Conservation (phyloP, 1,140 invertebrate genomes). For the Amyelois transitella region DNA sequence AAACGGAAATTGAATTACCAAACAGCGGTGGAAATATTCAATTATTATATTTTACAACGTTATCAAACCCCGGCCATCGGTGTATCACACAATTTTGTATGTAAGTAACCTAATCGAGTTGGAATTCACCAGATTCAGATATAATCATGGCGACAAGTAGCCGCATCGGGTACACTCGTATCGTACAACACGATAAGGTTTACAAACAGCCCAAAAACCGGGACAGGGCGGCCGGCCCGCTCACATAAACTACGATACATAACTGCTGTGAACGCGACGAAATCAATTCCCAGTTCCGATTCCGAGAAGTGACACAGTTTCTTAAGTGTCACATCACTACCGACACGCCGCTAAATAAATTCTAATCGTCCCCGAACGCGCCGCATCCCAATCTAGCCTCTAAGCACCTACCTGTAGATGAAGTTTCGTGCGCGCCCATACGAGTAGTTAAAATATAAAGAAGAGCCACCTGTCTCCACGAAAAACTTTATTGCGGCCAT, state of each 20-base stretch:
- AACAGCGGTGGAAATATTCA: background rate
- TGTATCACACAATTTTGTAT: constrained; percentile 59
- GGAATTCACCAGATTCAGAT: constrained; percentile 65
- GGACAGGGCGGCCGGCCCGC: constrained; percentile 3
- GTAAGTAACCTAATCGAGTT: constrained; percentile 50
- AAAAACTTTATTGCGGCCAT: constrained; percentile 71
- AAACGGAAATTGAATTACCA: background rate
- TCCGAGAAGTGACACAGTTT: constrained; percentile 72
- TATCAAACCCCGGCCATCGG: constrained; percentile 34
- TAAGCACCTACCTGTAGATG: constrained; percentile 42
- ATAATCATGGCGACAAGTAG: constrained; percentile 61
- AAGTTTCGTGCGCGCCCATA: constrained; percentile 32
- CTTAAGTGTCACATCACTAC: constrained; percentile 72
- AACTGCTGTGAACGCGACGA: constrained; percentile 63
- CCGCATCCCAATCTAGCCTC: constrained; percentile 60
- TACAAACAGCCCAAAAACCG: constrained; percentile 45
- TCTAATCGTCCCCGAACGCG: constrained; percentile 34
- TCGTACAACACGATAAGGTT: constrained; percentile 57
- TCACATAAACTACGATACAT: constrained; percentile 62
- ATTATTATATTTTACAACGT: constrained; percentile 17
- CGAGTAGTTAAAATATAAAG: constrained; percentile 67
- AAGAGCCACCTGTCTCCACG: constrained; percentile 72
- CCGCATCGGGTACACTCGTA: constrained; percentile 27
- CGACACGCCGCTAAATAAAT: constrained; percentile 68
- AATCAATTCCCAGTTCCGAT: constrained; percentile 72